Evolutionary conservation across 1,140 invertebrate genomes (phyloP), one percentile per base, ranked within the genome.

Genomic region (Anadara kagoshimensis): DNA sequence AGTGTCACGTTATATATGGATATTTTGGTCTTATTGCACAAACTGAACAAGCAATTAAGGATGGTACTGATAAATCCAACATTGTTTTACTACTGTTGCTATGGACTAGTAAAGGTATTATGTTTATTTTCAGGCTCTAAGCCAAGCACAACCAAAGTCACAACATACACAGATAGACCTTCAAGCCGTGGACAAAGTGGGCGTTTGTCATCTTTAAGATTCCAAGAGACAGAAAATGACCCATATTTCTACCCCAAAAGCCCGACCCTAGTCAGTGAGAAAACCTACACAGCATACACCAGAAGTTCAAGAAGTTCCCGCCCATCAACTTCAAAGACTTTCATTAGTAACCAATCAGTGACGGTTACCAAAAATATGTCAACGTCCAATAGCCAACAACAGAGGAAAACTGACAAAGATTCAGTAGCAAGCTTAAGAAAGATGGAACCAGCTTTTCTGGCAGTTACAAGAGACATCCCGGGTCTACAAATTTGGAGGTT

Each of bases 191-290:
- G 10, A 20, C 49, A 64, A 11, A 64, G 24, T 53, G 45, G 29
- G 1, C 22, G 62, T 12, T n/a, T 53, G 5, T 64, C 62, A 1
- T 64, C 62, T 12, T n/a, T 53, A 8, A 51, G n/a, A 53, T 10
- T 14, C 20, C 24, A 64, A 51, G 62, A 64, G 11, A 12, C 20
- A n/a, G 62, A 64, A 7, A 18, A 24, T 20, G 16, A 18, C 20
- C 14, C 45, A 7, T 29, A 26, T 11, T 41, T 20, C 49, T 24
- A 51, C 5, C 16, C 29, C 2, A 51, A 49, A 53, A 73, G 71
- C 56, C 71, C 71, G 0, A 73, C 71, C 7, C 54, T 73, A 56
- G 57, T 73, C 16, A 73, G 71, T 36, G 71, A 73, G 44, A 53
- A 61, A 22, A 68, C 66, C 0, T 73, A 73, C n/a, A 73, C 58